Base-by-base conservation (phyloP, 2,888 invertebrate genomes). In the Euclidia mi region DNA sequence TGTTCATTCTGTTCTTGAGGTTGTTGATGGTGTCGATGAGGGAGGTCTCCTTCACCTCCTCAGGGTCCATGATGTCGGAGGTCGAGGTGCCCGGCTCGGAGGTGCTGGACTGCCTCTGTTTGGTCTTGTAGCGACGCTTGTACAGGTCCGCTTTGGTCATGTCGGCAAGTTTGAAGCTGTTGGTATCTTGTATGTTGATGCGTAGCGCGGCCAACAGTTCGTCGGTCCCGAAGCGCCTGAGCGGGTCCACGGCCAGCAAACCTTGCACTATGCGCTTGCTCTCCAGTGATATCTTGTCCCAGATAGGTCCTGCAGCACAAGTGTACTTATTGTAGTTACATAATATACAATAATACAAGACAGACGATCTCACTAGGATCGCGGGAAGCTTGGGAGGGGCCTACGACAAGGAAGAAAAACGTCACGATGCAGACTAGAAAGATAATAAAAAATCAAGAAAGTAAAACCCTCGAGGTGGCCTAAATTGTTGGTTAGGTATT, bases 221-320 rank as follows among this genome's bases (percentile, higher is more conserved):
- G 15, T 87, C 82, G 87, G 97, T 96, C 2, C 96, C 95, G 62
- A 98, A 91, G 44, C 98, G 95, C 55, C 96, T 94, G 37, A 94
- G 91, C 0, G 98, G 97, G 78, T 98, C 97, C 3, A 98, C 97
- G 0, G 97, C 97, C 44, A 99, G 90, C 51, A 99, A 92, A 0
- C 97, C 97, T 69, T 95, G 90, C 7, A 98, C 96, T 0, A 98
- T 95, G 14, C 96, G 94, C 86, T 98, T 98, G 38, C 98, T 98
- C 56, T 96, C 95, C 0, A 89, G 78, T 0, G 98, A 97, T 11
- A 98, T 96, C 40, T 95, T 94, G 0, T 94, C 93, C 98, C 98
- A 98, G 2, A 95, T 56, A 0, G 85, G 64, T 32, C 92, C 94
- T 94, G 11, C 1, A 25, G n/a, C 20, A 25, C 6, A 3, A n/a